A percentile compares a stretch with the other conserved stretches of the same genome.
Conservation (phyloP, 1,140 invertebrate genomes). For the Antheraea pernyi region DNA sequence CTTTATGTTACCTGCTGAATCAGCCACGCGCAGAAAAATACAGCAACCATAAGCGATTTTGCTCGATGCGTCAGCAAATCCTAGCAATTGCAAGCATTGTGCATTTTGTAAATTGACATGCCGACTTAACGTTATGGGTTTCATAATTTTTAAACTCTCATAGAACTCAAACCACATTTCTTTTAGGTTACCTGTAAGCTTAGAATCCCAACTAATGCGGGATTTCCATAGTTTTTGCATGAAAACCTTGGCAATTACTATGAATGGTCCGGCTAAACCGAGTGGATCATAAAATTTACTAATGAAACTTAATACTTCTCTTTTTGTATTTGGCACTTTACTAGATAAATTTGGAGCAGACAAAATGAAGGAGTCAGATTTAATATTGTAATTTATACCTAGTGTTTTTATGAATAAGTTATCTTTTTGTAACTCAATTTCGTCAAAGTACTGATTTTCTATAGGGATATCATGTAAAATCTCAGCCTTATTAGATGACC, state of each 20-base stretch:
- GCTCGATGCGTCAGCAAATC: neutral
- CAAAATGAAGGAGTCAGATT: constrained; percentile 4
- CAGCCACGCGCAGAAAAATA: neutral
- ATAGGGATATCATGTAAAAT: constrained; percentile 3
- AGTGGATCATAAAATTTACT: constrained; percentile 24
- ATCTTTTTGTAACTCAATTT: constrained; percentile 9
- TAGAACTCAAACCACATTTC: constrained; percentile 6
- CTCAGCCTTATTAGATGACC: constrained; percentile 5
- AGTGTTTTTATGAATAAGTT: constrained; percentile 16
- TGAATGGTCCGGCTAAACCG: constrained; percentile 17
- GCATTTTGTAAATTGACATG: neutral
- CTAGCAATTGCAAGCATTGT: neutral
- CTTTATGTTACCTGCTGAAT: constrained; percentile 4
- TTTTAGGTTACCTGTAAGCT: neutral
- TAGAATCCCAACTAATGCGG: constrained; percentile 8
- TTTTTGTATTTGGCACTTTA: constrained; percentile 15
- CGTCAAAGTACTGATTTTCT: constrained; percentile 9
- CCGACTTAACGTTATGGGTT: neutral
- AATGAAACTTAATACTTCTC: constrained; percentile 23
- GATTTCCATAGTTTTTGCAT: constrained; percentile 15
- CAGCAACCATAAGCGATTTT: constrained; percentile 8
- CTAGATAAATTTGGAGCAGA: neutral
- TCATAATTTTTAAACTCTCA: neutral
- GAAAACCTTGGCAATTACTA: constrained; percentile 17
- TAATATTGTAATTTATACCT: constrained; percentile 13